Conservation (phyloP, 1,140 invertebrate species). For the Parasteatoda tepidariorum region DNA sequence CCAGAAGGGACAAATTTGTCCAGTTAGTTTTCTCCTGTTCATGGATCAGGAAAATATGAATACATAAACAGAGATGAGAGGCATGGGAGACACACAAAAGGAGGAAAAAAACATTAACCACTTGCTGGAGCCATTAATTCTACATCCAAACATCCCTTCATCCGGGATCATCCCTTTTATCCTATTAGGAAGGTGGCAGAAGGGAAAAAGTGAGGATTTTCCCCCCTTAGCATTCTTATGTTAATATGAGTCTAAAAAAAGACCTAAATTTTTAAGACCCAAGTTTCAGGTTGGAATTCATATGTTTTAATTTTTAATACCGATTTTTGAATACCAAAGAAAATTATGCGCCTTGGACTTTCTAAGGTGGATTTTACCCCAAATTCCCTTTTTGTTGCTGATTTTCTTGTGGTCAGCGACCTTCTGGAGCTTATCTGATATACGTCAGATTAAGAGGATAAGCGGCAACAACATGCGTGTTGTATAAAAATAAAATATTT, state of each 20-base stretch:
- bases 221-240: constrained; percentile 44
- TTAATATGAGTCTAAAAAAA: constrained; percentile 40
- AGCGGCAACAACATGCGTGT: no score
- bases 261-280: no score
- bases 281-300: no score
- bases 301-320: no score
- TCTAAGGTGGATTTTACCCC: no score
- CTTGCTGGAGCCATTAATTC: constrained; percentile 53
- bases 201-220: not conserved
- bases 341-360: no score
- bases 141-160: constrained; percentile 55
- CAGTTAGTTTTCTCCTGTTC: not conserved
- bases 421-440: no score
- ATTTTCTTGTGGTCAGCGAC: no score
- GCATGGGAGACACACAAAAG: not conserved
- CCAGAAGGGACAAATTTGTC: constrained; percentile 57
- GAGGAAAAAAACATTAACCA: not conserved
- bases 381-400: no score
- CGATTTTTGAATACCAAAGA: no score
- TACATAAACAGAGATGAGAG: not conserved
- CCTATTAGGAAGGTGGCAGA: constrained; percentile 35
- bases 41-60: not conserved
- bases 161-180: constrained; percentile 51
- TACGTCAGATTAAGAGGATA: no score
- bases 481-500: no score